phyloP scores from a whole-genome alignment of 2,797 vertebrate genomes.

The Catharus ustulatus region DNA sequence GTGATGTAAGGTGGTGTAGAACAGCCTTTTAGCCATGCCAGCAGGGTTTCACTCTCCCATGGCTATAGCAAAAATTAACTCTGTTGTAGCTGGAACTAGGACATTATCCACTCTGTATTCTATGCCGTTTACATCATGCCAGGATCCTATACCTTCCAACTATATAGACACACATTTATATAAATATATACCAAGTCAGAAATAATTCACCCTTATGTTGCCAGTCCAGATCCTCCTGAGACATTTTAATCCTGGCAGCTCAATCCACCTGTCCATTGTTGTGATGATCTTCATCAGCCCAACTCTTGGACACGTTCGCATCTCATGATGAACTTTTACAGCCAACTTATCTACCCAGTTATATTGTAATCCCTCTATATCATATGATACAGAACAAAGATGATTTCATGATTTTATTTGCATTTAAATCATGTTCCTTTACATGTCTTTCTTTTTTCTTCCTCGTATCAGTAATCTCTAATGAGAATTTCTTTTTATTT shows the following conservation, averaged over 20 bases:
- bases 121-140: too few species aligned
- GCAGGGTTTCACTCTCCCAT: background rate
- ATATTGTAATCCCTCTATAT: background rate
- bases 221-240: background rate
- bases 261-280: rapidly evolving
- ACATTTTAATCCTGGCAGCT: background rate
- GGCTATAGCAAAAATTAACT: background rate
- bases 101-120: background rate
- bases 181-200: background rate
- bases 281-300: background rate
- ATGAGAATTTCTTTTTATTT: background rate
- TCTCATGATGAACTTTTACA: background rate
- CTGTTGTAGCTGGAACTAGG: rapidly evolving
- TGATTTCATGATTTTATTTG: background rate
- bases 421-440: background rate
- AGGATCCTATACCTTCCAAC: rapidly evolving
- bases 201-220: background rate
- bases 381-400: background rate
- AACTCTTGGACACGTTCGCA: background rate
- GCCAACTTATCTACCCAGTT: background rate
- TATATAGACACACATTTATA: background rate
- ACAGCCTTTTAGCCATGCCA: background rate
- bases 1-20: background rate
- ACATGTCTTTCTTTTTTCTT: background rate
- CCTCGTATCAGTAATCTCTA: background rate